Evolutionary conservation across 1,140 invertebrate genomes (phyloP).

Genomic region (Ceratitis capitata): DNA sequence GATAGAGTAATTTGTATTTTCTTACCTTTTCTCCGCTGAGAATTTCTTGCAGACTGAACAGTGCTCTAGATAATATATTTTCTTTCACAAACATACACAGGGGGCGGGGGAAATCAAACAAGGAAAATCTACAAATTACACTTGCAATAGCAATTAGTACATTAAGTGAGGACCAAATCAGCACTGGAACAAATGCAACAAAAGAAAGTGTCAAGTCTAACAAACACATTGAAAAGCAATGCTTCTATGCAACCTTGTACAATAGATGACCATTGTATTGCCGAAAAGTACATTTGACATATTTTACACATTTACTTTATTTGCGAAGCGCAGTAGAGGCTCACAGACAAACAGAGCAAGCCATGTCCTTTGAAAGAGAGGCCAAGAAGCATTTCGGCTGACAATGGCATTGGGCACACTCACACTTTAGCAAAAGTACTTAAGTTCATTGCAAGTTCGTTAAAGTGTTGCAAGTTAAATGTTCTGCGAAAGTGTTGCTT

Average conservation of each 20-base stretch:
- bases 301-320: neutral
- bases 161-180: neutral
- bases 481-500: constrained; percentile 1
- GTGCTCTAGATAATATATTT: too few relatives aligned
- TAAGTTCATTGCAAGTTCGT: neutral
- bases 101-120: too few relatives aligned
- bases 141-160: constrained; percentile 16
- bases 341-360: neutral
- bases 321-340: too few relatives aligned
- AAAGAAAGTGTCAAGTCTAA: neutral
- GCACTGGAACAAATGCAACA: neutral
- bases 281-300: constrained; percentile 13
- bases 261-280: neutral
- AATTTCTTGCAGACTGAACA: too few relatives aligned
- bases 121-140: neutral
- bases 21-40: too few relatives aligned
- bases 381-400: constrained; percentile 13
- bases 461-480: constrained; percentile 31
- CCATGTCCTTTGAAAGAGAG: neutral
- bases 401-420: constrained; percentile 5
- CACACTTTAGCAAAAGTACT: too few relatives aligned
- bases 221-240: neutral
- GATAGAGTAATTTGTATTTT: too few relatives aligned
- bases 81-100: constrained; percentile 7
- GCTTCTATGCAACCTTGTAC: neutral